Base-by-base conservation (phyloP, 2,888 invertebrate genomes). In the Lasius fuliginosus region DNA sequence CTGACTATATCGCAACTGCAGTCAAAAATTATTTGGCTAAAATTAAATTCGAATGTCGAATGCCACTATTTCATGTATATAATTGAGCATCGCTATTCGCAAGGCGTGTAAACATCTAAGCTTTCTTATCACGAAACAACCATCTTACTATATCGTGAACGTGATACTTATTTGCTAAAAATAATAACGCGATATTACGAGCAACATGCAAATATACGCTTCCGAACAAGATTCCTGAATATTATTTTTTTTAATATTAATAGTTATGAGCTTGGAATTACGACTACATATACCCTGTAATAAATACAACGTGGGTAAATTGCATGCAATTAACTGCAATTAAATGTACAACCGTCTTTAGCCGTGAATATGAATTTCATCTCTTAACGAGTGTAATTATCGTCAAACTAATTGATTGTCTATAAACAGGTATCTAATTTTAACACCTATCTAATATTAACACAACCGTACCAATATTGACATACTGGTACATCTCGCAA, bases 171-270 rank as follows among this genome's bases (percentile, higher is more conserved):
- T 4, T 11, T 71, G 53, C n/a, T 67, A 12, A 67, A n/a, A 58
- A 69, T 27, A 60, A 79, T 68, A 42, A 58, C 11, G 58, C 42
- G 1, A 33, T 75, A 12, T 74, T 36, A 74, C 9, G 40, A 77
- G 53, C 53, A 18, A 18, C 68, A 77, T 69, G 58, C 69, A 58
- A 42, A 36, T 46, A 36, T 46, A 60, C 11, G 18, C 11, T 56
- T 67, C 11, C 33, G 23, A 76, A 46, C 12, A 8, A 62, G 27
- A 77, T 68, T 77, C 15, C 8, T 30, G 30, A 0, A 15, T 71
- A 46, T 81, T 56, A 36, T 18, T 27, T 53, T n/a, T 8, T 18
- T 69, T 69, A 11, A 79, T 23, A 36, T 79, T 79, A 69, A 81
- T 81, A 77, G 2, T 49, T 67, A 40, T 30, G n/a, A 77, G 40